Base-by-base conservation (phyloP, 2,797 vertebrate species). In the Gorsachius magnificus region DNA sequence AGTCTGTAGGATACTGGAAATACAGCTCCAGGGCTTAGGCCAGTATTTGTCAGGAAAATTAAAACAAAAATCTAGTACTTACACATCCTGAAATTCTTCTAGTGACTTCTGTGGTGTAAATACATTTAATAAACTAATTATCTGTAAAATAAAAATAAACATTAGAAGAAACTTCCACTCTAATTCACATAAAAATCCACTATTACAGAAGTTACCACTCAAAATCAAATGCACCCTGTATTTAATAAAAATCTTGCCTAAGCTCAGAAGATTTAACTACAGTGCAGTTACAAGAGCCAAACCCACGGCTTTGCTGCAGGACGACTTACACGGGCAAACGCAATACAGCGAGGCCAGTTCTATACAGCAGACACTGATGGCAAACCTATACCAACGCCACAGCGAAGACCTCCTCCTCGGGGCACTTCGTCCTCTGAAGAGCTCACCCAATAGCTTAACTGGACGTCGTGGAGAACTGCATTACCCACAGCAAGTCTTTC, bases 71-170 rank as follows among this genome's bases (percentile, higher is more conserved):
- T 71, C 46, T 70, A 71, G 76, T 98, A 99, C 99, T 99, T 98
- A 99, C 99, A 99, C 98, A 98, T 99, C 99, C 98, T 99, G 99
- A 98, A 99, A 99, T 97, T 99, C 99, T 98, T 99, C 99, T 98
- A 99, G 98, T 71, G 99, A 99, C 98, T 99, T 99, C 97, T 99
- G 99, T 95, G 99, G 99, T 91, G 99, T 99, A 98, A 99, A 99
- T 96, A 99, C 99, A 97, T 99, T 99, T 98, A 99, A 99, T 97
- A 99, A 98, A 97, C 98, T 99, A 98, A 99, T 99, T 97, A 99
- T 99, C 99, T 99, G 98, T 75, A 97, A 98, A 97, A 95, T 83
- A 92, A 97, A 97, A 97, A 96, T 12, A 89, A 92, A 82, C 25
- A 65, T 87, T 90, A 87, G 82, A 88, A 85, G 48, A 92, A 90